Conservation (phyloP, 1,140 invertebrate species). For the Belonocnema kinseyi region DNA sequence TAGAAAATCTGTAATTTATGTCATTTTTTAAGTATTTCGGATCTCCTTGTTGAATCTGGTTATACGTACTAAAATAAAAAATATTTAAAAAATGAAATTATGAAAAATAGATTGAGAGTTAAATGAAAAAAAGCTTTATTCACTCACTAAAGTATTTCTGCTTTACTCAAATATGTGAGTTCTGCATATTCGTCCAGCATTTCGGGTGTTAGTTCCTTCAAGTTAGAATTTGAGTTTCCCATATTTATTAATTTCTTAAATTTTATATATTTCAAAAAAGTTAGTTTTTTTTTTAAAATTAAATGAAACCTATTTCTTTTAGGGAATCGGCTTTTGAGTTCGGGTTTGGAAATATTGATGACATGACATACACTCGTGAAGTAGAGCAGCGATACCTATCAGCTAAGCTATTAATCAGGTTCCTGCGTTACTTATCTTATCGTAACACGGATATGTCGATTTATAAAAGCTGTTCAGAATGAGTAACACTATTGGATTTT, state of each 20-base stretch:
- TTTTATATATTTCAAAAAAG: neutral
- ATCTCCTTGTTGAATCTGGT: conserved; percentile 74
- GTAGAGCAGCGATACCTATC: conserved; percentile 9
- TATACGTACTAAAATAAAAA: conserved; percentile 74
- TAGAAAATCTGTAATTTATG: conserved; percentile 73
- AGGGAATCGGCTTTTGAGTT: no score
- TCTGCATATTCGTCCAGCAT: conserved; percentile 76
- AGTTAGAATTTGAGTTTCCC: conserved; percentile 49
- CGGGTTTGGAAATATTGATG: no score
- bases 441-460: neutral
- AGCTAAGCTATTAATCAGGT: conserved; percentile 23
- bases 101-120: neutral
- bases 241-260: conserved; percentile 39
- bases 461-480: neutral
- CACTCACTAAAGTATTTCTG: conserved; percentile 78
- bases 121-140: neutral
- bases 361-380: neutral
- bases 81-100: conserved; percentile 9
- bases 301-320: no score
- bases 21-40: conserved; percentile 68
- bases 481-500: neutral
- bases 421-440: neutral
- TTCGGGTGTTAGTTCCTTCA: conserved; percentile 73
- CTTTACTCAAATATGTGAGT: conserved; percentile 77
- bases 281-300: no score